A percentile compares a stretch with the other conserved stretches of the same genome.
Conservation (phyloP, 2,113 vertebrate genomes). For the Polyodon spathula region DNA sequence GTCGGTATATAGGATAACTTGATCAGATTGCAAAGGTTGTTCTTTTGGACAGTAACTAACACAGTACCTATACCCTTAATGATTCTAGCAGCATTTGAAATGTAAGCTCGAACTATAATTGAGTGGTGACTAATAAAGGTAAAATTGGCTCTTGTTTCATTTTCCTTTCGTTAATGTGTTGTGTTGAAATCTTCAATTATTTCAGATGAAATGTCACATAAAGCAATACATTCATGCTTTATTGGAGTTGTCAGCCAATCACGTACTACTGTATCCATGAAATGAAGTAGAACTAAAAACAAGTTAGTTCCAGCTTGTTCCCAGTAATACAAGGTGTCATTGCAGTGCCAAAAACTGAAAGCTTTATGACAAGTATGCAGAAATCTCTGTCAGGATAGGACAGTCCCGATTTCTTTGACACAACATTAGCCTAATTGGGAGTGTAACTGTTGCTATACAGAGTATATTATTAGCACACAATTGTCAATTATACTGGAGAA, state of each 20-base stretch:
- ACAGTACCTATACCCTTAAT: background rate
- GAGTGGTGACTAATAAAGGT: background rate
- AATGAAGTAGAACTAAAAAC: slow-evolving; percentile 19
- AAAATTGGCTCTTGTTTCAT: no score
- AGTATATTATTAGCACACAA: background rate
- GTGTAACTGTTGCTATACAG: slow-evolving; percentile 6
- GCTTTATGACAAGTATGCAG: slow-evolving; percentile 2
- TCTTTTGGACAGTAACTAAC: background rate
- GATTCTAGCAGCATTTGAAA: background rate
- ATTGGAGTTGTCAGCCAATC: slow-evolving; percentile 11
- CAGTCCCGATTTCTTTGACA: background rate
- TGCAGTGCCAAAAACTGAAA: slow-evolving; percentile 16
- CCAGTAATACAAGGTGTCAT: slow-evolving; percentile 16
- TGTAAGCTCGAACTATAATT: background rate
- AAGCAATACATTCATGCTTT: background rate
- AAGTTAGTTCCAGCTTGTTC: slow-evolving; percentile 14
- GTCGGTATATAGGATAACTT: background rate
- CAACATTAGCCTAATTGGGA: slow-evolving; percentile 15
- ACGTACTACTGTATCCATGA: background rate
- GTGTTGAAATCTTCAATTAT: background rate
- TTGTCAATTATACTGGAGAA: background rate
- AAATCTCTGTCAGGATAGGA: slow-evolving; percentile 6
- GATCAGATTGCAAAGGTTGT: no score
- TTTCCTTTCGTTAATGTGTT: no score
- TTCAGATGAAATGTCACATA: background rate